Evolutionary conservation across 2,888 invertebrate species (phyloP).

Genomic region (Melinopterus prodromus): DNA sequence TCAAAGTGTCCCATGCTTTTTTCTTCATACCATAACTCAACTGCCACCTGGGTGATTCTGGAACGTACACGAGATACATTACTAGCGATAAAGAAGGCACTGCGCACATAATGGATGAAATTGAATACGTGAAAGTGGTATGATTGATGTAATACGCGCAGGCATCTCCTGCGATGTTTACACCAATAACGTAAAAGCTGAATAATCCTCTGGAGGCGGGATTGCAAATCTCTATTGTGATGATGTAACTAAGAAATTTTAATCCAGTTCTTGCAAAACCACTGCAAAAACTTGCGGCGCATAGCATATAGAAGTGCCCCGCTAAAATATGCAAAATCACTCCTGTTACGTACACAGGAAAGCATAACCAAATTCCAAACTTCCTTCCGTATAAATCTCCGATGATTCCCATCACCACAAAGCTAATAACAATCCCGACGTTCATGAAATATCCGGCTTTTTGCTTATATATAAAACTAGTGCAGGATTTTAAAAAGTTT

Average conservation of each 20-base stretch:
- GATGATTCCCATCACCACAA: slow-evolving; percentile 18
- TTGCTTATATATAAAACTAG: slow-evolving; percentile 13
- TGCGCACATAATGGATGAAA: slow-evolving; percentile 10
- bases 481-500: slow-evolving; percentile 26
- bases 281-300: not conserved
- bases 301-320: slow-evolving; percentile 13
- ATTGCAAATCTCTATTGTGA: slow-evolving; percentile 25
- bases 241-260: slow-evolving; percentile 25
- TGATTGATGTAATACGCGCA: slow-evolving; percentile 11
- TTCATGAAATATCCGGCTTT: not conserved
- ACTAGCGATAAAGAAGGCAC: slow-evolving; percentile 24
- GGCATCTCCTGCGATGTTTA: slow-evolving; percentile 8
- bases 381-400: slow-evolving; percentile 32
- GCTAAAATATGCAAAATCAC: slow-evolving; percentile 11
- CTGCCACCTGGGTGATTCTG: slow-evolving; percentile 34
- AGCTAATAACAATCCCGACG: not conserved
- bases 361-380: slow-evolving; percentile 13
- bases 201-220: slow-evolving; percentile 21
- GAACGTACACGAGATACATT: slow-evolving; percentile 27
- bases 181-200: slow-evolving; percentile 11
- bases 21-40: slow-evolving; percentile 33
- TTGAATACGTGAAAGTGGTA: not conserved
- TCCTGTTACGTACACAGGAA: slow-evolving; percentile 10
- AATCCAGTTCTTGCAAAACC: slow-evolving; percentile 18
- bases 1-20: slow-evolving; percentile 31